A percentile compares a stretch with the other conserved stretches of the same genome.
Conservation (phyloP, 2,888 invertebrate genomes). For the Actias luna region DNA sequence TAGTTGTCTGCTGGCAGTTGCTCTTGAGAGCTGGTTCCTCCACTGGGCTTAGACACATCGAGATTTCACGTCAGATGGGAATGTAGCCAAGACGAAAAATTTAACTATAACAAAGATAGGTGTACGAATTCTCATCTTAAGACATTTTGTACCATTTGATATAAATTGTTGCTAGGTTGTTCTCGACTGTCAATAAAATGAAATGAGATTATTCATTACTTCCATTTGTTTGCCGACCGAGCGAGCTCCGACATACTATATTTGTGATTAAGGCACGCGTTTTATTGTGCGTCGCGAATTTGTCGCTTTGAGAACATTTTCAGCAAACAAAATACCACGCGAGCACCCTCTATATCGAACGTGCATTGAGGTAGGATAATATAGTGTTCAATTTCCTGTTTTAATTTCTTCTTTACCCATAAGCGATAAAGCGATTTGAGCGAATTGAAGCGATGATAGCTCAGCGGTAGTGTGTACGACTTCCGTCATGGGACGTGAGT, state of each 20-base stretch:
- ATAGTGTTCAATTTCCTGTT: neutral
- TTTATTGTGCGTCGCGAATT: conserved; percentile 1
- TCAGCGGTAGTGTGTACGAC: no score
- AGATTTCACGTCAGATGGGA: no score
- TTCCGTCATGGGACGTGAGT: no score
- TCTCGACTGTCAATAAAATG: neutral
- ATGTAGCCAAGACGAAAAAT: no score
- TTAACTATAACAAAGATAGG: no score
- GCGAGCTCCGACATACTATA: neutral
- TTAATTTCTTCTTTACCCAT: no score
- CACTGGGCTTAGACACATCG: no score
- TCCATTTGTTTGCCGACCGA: neutral
- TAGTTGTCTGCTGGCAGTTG: no score
- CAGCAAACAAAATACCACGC: conserved; percentile 10
- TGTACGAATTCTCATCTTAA: neutral
- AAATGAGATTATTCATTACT: conserved; percentile 5
- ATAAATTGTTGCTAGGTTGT: neutral
- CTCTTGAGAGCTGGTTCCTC: no score
- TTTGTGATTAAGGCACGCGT: conserved; percentile 3
- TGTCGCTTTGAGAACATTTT: conserved; percentile 2
- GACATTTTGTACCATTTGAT: neutral
- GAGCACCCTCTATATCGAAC: conserved; percentile 2
- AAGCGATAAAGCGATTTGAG: no score
- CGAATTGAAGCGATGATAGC: no score
- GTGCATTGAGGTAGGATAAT: neutral